These are phyloP conservation scores for Crocodylus rhombifer DNA, from an alignment of 2,797 vertebrate species.

Conservation along the genomic window DNA sequence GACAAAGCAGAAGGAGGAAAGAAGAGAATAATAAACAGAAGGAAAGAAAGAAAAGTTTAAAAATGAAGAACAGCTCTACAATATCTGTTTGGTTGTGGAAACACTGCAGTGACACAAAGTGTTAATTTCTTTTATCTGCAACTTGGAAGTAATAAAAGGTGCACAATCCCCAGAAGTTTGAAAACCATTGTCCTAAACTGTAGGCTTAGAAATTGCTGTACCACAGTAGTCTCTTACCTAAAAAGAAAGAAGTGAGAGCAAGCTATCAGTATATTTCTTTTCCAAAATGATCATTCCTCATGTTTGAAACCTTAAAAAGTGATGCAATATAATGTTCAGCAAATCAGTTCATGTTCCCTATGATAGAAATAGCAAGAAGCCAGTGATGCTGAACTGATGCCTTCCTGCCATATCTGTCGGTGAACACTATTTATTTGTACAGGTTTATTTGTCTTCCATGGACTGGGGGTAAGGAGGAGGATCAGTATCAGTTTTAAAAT, in stretches of 20 bases:
- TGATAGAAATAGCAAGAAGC: constrained; percentile 15
- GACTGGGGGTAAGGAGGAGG: constrained; percentile 1
- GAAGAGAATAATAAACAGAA: neutral
- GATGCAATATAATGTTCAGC: neutral
- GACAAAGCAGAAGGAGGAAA: too few relatives aligned
- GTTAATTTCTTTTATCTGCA: too few relatives aligned
- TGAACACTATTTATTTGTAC: neutral
- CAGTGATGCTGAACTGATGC: constrained; percentile 31
- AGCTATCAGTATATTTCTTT: neutral
- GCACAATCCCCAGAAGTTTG: too few relatives aligned
- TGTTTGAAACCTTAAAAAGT: neutral
- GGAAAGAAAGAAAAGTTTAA: accelerated
- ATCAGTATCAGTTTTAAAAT: constrained; percentile 29
- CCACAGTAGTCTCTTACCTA: neutral
- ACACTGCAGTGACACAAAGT: too few relatives aligned
- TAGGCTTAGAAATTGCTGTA: neutral
- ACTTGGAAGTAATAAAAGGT: too few relatives aligned
- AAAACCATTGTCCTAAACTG: neutral
- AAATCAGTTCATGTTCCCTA: neutral
- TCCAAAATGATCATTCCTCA: neutral
- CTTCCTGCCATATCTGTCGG: constrained; percentile 13
- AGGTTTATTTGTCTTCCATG: constrained; percentile 45
- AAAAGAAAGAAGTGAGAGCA: neutral
- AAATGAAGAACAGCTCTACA: neutral
- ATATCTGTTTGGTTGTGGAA: neutral